Evolutionary conservation across 2,113 vertebrate genomes (phyloP).

Genomic region (human): GRCh38 chr6:6246501-6247000

Average conservation of each 20-base stretch:
- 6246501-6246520: not conserved
- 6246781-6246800: not conserved
- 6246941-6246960: not conserved
- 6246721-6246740: not conserved
- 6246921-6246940: not conserved
- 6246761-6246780: not conserved
- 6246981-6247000: not conserved
- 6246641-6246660: not conserved
- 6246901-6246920: not conserved
- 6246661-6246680: not conserved
- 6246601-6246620: not conserved
- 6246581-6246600: not conserved
- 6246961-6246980: not conserved
- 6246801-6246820: not conserved
- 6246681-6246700: not conserved
- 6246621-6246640: slow-evolving; percentile 29
- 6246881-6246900: not conserved
- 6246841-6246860: not conserved
- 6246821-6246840: not conserved
- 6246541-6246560: not conserved
- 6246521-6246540: not conserved
- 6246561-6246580: not conserved
- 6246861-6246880: not conserved
- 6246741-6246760: not conserved
- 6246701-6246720: not conserved